phyloP scores from a whole-genome alignment of 2,888 invertebrate genomes.

The Plagodis dolabraria region DNA sequence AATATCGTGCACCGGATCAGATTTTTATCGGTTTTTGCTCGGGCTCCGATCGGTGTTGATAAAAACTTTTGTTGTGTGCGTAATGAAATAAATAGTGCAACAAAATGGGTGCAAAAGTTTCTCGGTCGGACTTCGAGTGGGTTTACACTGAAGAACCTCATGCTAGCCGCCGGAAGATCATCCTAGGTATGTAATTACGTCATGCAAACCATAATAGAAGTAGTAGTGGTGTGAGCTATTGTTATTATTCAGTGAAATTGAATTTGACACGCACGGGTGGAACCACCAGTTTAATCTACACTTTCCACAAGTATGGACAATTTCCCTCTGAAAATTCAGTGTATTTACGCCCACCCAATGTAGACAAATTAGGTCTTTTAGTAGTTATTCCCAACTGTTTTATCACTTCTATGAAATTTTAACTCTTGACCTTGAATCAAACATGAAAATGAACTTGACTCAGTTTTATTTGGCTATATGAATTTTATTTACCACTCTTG shows the following conservation, averaged over 20 bases:
- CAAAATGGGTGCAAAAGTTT: conserved; percentile 96
- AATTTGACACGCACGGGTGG: background rate
- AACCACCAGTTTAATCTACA: no score
- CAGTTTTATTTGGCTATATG: no score
- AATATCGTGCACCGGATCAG: background rate
- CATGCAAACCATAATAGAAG: conserved; percentile 42
- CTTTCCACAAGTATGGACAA: no score
- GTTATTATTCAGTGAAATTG: background rate
- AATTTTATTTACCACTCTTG: no score
- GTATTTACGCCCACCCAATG: no score
- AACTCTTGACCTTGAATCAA: no score
- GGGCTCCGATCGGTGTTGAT: conserved; percentile 10
- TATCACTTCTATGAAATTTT: no score
- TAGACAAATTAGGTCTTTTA: no score
- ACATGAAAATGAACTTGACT: no score
- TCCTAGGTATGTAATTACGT: conserved; percentile 89
- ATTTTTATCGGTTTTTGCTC: background rate
- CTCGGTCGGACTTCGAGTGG: conserved; percentile 98
- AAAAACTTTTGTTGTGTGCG: conserved; percentile 22
- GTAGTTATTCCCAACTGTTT: no score
- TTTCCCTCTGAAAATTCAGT: no score
- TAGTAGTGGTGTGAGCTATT: conserved; percentile 11
- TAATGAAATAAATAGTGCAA: conserved; percentile 28
- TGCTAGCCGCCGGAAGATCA: conserved; percentile 96
- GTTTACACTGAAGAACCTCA: conserved; percentile 98